phyloP scores from a whole-genome alignment of 1,140 invertebrate species.

The Eupeodes corollae region DNA sequence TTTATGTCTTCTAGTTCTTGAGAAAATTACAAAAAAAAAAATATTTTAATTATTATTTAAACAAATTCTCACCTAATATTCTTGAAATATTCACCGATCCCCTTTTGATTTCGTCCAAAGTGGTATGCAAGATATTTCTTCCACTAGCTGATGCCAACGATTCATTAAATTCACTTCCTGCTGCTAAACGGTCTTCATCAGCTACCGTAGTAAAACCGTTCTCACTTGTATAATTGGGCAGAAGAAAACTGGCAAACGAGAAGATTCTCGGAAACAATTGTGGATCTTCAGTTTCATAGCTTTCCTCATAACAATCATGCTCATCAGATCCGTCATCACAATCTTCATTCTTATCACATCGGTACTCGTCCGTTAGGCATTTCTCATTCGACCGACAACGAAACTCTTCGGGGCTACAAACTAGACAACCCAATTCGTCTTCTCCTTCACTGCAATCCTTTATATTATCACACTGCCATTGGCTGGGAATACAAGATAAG shows the following conservation, averaged over 20 bases:
- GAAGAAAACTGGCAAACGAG: conserved; percentile 28
- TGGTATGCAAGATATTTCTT: background rate
- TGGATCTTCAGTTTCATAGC: conserved; percentile 16
- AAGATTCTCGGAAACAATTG: conserved; percentile 23
- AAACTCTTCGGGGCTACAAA: conserved; percentile 44
- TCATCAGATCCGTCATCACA: conserved; percentile 74
- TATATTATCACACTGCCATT: conserved; percentile 53
- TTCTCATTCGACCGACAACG: conserved; percentile 47
- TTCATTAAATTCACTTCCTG: background rate
- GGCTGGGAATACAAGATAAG: conserved; percentile 47
- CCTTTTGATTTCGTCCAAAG: background rate
- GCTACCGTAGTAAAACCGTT: conserved; percentile 4
- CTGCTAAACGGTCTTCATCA: no score
- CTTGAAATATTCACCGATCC: background rate
- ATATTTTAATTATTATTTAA: no score
- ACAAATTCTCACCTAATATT: no score
- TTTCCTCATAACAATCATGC: conserved; percentile 40
- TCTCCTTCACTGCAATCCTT: conserved; percentile 51
- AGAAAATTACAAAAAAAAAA: no score
- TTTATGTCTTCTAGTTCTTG: no score
- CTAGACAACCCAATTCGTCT: conserved; percentile 51
- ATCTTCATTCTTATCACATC: conserved; percentile 72
- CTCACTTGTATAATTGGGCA: conserved; percentile 29
- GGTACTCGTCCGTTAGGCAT: conserved; percentile 58
- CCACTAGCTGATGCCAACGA: background rate